These are phyloP conservation scores for Gymnodraco acuticeps DNA, from an alignment of 2,797 vertebrate species.

Conservation along the genomic window DNA sequence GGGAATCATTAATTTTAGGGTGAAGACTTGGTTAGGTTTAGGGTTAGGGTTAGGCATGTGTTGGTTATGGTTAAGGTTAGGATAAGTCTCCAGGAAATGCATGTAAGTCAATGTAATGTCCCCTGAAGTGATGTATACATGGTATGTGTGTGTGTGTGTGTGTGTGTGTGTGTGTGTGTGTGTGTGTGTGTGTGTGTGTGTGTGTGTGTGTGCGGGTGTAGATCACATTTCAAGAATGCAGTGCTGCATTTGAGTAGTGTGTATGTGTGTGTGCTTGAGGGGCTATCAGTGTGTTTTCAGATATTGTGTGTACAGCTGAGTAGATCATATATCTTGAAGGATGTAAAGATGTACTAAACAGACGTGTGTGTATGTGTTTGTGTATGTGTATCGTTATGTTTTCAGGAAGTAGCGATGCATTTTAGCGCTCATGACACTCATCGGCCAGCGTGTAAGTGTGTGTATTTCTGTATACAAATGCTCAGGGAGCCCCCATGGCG, in stretches of 20 bases:
- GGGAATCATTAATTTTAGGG: too few relatives aligned
- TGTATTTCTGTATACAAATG: constrained; percentile 5
- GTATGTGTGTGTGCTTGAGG: constrained; percentile 25
- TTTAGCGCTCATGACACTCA: not conserved
- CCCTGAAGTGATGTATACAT: too few relatives aligned
- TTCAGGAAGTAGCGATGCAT: constrained; percentile 3
- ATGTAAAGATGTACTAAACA: constrained; percentile 11
- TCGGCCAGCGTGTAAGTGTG: constrained; percentile 8
- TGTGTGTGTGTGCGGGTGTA: constrained; percentile 8
- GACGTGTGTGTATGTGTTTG: not conserved
- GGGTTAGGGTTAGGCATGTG: too few relatives aligned
- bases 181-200: constrained; percentile 8
- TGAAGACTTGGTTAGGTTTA: too few relatives aligned
- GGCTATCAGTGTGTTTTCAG: constrained; percentile 42
- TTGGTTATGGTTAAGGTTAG: too few relatives aligned
- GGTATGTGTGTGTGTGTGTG: constrained; percentile 11
- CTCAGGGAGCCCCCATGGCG: not conserved
- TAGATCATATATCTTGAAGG: constrained; percentile 40
- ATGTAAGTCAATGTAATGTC: too few relatives aligned
- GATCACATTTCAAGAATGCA: constrained; percentile 62
- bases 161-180: not conserved
- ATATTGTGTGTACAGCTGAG: constrained; percentile 16
- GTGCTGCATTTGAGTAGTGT: constrained; percentile 33
- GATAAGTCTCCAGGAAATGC: too few relatives aligned
- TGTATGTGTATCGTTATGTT: constrained; percentile 9